phyloP scores from a whole-genome alignment of 2,113 vertebrate genomes.

The Corydoras sp. region DNA sequence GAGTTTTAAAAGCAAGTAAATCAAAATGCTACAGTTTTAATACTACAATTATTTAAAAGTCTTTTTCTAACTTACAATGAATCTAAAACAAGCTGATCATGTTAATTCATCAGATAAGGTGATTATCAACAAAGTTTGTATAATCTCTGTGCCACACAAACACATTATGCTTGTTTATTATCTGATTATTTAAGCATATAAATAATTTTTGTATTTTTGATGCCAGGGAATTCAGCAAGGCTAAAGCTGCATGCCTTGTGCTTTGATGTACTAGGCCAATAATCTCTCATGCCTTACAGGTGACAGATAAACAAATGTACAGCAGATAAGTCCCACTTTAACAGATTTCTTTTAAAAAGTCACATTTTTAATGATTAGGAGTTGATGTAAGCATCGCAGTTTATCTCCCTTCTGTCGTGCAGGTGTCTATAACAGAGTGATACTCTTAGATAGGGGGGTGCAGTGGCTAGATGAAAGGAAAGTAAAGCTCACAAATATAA shows the following conservation, averaged over 20 bases:
- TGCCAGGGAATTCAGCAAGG: conserved; percentile 24
- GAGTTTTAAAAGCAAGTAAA: no score
- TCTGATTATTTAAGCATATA: conserved; percentile 20
- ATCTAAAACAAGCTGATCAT: not conserved
- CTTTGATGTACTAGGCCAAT: conserved; percentile 21
- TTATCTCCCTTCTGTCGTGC: conserved; percentile 19
- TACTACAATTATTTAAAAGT: no score
- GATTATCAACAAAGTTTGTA: no score
- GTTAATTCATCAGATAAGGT: not conserved
- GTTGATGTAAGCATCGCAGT: not conserved
- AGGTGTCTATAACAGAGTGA: conserved; percentile 21
- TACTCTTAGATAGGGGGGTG: not conserved
- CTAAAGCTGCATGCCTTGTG: not conserved
- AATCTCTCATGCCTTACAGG: conserved; percentile 8
- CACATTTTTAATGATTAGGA: conserved; percentile 2
- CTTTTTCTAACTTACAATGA: no score
- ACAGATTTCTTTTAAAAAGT: conserved; percentile 27
- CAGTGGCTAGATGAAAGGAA: conserved; percentile 42
- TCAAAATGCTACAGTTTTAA: no score
- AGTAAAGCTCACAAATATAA: conserved; percentile 29
- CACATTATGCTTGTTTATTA: conserved; percentile 2
- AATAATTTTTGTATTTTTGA: conserved; percentile 12
- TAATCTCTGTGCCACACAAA: not conserved
- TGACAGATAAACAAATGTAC: conserved; percentile 25
- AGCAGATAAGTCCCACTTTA: conserved; percentile 19